Percentiles rank a stretch among this genome's conserved stretches.
Conservation (phyloP, 2,113 vertebrate species). For the Takifugu flavidus region DNA sequence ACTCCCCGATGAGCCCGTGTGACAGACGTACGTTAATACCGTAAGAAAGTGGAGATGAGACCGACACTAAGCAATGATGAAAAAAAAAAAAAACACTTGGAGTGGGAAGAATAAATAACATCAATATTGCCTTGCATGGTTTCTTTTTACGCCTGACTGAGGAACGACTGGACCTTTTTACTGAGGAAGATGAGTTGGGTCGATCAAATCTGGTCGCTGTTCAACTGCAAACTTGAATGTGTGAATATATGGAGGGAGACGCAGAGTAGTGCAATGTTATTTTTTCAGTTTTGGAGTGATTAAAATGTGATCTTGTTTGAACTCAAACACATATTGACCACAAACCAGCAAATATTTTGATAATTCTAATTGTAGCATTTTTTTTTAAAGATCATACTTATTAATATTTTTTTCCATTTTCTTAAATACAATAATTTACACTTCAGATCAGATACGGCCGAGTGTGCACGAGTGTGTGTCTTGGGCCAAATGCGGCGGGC, state of each 20-base stretch:
- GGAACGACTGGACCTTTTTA: background rate
- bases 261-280: conserved; percentile 21
- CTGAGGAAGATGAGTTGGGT: conserved; percentile 6
- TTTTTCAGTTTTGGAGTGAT: conserved; percentile 21
- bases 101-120: conserved; percentile 68
- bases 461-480: conserved; percentile 42
- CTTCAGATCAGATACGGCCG: conserved; percentile 61
- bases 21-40: conserved; percentile 41
- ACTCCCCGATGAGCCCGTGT: conserved; percentile 42
- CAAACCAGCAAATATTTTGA: conserved; percentile 39
- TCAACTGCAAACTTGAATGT: conserved; percentile 5
- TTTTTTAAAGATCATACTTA: conserved; percentile 31
- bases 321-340: conserved; percentile 45
- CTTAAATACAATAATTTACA: conserved; percentile 76
- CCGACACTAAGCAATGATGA: conserved; percentile 28
- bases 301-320: conserved; percentile 37
- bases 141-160: conserved; percentile 17
- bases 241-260: conserved; percentile 11
- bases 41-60: conserved; percentile 52
- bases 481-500: conserved; percentile 31
- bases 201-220: conserved; percentile 2
- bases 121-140: conserved; percentile 18
- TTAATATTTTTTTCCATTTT: conserved; percentile 53
- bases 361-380: conserved; percentile 45
- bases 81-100: conserved; percentile 15